Evolutionary conservation across 1,140 invertebrate species (phyloP).

Genomic region (Diprion similis): DNA sequence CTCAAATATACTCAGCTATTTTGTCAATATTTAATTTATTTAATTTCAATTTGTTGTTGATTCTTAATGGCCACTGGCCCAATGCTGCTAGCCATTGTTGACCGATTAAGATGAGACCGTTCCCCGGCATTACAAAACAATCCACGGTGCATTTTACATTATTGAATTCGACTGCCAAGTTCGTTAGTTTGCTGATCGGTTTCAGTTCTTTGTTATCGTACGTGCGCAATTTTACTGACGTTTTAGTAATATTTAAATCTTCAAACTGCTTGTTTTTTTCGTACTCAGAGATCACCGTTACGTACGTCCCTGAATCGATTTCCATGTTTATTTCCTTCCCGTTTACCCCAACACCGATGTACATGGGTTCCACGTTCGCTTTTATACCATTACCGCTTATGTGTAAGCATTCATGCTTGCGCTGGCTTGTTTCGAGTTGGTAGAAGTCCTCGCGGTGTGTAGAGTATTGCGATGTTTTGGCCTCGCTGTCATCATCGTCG

Average conservation of each 20-base stretch:
- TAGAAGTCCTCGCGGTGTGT: not conserved
- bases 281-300: conserved; percentile 15
- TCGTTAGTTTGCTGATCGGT: conserved; percentile 16
- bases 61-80: no score
- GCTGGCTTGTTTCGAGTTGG: not conserved
- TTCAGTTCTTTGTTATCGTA: conserved; percentile 12
- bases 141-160: not conserved
- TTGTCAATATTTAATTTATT: no score
- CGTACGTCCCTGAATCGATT: conserved; percentile 20
- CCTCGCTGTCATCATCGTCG: not conserved
- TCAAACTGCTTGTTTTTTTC: conserved; percentile 17
- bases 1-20: no score
- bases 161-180: conserved; percentile 15
- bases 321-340: conserved; percentile 13
- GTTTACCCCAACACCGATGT: not conserved
- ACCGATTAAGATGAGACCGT: no score
- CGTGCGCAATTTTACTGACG: not conserved
- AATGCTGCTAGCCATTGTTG: no score
- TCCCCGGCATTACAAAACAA: conserved; percentile 21
- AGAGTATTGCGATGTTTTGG: not conserved
- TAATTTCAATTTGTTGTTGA: no score
- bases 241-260: conserved; percentile 4
- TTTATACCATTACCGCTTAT: not conserved
- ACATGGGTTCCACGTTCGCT: conserved; percentile 9
- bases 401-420: no score